Evolutionary conservation across 2,797 vertebrate genomes (phyloP), one percentile per base, ranked within the genome.

Genomic region (Tolypeutes matacus): DNA sequence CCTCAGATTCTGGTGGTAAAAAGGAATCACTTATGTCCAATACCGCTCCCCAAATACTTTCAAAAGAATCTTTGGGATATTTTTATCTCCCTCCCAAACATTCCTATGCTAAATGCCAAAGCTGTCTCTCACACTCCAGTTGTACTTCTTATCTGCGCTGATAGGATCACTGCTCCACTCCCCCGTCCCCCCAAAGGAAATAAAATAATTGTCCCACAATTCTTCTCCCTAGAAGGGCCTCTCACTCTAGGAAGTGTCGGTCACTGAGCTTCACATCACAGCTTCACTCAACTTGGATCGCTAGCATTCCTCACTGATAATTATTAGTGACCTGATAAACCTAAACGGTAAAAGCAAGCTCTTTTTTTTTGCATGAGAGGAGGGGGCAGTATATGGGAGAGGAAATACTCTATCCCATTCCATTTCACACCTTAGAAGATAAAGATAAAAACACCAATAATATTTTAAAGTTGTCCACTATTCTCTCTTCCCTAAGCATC

Each of bases 51-150:
- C 65, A 90, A 77, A 87, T 51, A 78, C n/a, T 93, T 56, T 78
- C 85, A 81, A 96, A 89, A 93, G 89, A 67, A 39, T 69, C 93
- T 93, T 27, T 7, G 62, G 73, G 93, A 76, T 95, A 97, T 95
- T 94, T 96, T 65, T 90, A 87, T 92, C 93, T 88, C 73, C 46
- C 51, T 62, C 46, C 46, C 60, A 73, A 86, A 81, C n/a, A 46
- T 18, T 92, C 93, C 83, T 46, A 27, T 13, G 39, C 34, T 75
- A 94, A 91, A 70, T 96, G 91, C 83, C 97, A 96, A 77, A 42
- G 17, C 88, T 60, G 91, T 92, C 95, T 53, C n/a, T 92, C 93
- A 76, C 39, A 4, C 87, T 62, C 25, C 25, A 78, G 62, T 72
- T 42, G 89, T 31, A 42, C 82, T 58, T 82, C 93, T 91, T 97